Base-by-base conservation (phyloP, 30 jellyfish, hydroid and myxozoan species). In the Aurelia sp. region DNA sequence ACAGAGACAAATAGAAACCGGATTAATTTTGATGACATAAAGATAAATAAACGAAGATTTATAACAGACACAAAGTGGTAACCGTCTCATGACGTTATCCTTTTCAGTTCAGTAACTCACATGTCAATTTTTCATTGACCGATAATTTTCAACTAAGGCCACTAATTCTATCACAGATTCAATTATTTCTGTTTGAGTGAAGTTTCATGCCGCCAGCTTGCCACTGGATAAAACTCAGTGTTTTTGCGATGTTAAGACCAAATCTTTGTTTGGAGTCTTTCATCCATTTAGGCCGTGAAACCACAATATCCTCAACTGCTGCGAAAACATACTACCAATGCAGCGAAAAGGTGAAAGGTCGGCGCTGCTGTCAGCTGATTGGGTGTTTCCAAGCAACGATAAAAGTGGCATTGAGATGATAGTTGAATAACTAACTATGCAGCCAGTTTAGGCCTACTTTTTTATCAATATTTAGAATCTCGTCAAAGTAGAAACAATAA, bases 21-120 rank as follows among this genome's bases (percentile, higher is more conserved):
- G 33, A 18, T 59, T 18, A 59, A 6, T 3, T 12, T 59, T 59
- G 69, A 59, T 59, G 69, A 59, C 16, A 59, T 59, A 21, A 59
- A 59, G 69, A 59, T 59, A 59, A 59, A 59, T 18, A 18, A 59
- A 13, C 33, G 69, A 59, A 59, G 69, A 59, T 59, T n/a, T 59
- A 59, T 59, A 21, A 21, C 33, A 59, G 13, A 59, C 11, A 20
- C 69, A 13, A 21, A 59, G 2, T 59, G 16, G 13, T 15, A 59
- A 9, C 23, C 69, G 13, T 59, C 16, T 9, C 33, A 3, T n/a
- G 69, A n/a, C 69, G 69, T 59, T 44, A 44, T 44, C 55, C 55
- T 44, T 59, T 59, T 59, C 33, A 18, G 31, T 59, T 59, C 33
- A 18, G 69, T 59, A 6, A 21, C 31, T n/a, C 33, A 12, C 33